phyloP scores from a whole-genome alignment of 2,113 vertebrate species.

The Nipponia nippon region DNA sequence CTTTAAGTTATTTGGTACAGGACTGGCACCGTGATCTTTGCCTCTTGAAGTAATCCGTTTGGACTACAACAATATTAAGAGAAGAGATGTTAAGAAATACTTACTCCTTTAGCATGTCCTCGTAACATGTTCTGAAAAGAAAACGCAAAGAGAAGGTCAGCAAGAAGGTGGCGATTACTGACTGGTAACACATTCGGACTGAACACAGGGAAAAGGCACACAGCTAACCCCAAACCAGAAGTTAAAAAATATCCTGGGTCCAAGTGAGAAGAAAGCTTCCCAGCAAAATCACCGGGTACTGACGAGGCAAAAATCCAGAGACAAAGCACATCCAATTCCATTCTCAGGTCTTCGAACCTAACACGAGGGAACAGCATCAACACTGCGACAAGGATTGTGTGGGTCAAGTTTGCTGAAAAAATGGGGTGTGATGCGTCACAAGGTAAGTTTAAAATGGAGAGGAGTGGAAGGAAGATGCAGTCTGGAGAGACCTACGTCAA shows the following conservation, averaged over 20 bases:
- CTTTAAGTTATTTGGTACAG: background rate
- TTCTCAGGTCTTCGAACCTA: background rate
- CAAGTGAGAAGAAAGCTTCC: background rate
- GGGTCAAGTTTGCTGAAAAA: background rate
- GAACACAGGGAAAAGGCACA: background rate
- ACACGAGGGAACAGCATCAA: background rate
- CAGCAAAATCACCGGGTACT: background rate
- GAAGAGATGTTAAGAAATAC: slow-evolving; percentile 17
- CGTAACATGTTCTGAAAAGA: slow-evolving; percentile 87
- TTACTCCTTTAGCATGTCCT: slow-evolving; percentile 83
- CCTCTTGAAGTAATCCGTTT: background rate
- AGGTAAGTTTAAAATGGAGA: background rate
- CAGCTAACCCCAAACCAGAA: background rate
- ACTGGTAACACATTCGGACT: background rate
- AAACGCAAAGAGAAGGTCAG: background rate
- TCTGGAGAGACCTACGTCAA: background rate
- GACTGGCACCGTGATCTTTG: accelerated
- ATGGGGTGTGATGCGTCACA: background rate
- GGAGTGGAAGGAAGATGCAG: background rate
- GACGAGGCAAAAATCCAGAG: background rate
- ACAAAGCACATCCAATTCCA: background rate
- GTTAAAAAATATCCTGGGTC: background rate
- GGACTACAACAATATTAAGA: background rate
- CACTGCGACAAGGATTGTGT: accelerated
- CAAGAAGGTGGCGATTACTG: background rate